phyloP scores from a whole-genome alignment of 2,797 vertebrate species.

The Setipinna tenuifilis region DNA sequence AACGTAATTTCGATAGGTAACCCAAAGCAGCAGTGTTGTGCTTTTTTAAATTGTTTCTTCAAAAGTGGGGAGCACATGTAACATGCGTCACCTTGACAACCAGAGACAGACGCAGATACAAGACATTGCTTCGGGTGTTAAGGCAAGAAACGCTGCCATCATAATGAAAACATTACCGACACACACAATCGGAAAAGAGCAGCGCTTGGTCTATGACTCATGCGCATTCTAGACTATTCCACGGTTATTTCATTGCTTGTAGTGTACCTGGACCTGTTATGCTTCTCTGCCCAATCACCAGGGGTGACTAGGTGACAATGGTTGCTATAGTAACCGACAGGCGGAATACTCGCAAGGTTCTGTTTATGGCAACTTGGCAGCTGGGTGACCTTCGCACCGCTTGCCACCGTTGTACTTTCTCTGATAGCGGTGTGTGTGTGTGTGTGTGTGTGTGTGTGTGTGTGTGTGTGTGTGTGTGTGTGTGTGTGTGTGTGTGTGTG shows the following conservation, averaged over 20 bases:
- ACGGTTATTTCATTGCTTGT: no score
- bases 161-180: background rate
- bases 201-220: background rate
- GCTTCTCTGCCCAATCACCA: background rate
- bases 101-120: no score
- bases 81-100: background rate
- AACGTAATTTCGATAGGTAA: no score
- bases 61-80: no score
- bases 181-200: background rate
- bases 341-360: background rate
- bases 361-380: background rate
- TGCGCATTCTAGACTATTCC: background rate
- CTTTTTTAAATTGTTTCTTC: no score
- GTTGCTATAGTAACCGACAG: background rate
- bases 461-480: background rate
- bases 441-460: background rate
- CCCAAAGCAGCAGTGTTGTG: no score
- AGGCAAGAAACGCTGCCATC: no score
- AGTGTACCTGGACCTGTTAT: background rate
- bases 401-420: background rate
- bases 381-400: background rate
- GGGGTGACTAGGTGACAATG: background rate
- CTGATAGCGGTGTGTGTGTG: background rate
- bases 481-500: background rate
- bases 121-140: no score